These are phyloP conservation scores for Boleophthalmus pectinirostris DNA, from an alignment of 2,113 vertebrate species.

Conservation along the genomic window DNA sequence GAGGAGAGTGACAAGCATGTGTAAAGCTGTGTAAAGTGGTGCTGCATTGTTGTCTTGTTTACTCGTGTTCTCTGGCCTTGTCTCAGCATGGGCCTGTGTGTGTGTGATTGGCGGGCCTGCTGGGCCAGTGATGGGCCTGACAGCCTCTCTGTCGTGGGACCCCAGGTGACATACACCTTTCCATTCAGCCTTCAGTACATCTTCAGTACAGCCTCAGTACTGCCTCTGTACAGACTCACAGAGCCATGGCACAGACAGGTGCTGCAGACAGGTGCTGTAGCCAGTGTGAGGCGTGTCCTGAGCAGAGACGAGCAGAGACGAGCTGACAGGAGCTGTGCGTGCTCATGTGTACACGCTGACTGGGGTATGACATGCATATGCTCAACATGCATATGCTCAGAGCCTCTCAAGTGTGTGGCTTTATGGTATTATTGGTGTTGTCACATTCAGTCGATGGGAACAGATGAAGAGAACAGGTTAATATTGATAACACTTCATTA, in stretches of 20 bases:
- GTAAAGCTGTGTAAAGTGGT: conserved; percentile 62
- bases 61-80: conserved; percentile 56
- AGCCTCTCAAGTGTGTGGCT: conserved; percentile 36
- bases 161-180: conserved; percentile 62
- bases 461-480: conserved; percentile 44
- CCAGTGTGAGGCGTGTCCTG: conserved; percentile 60
- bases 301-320: conserved; percentile 70
- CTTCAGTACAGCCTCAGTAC: conserved; percentile 32
- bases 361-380: conserved; percentile 57
- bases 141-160: conserved; percentile 61
- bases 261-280: conserved; percentile 51
- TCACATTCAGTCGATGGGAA: conserved; percentile 43
- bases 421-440: conserved; percentile 50
- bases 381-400: conserved; percentile 53
- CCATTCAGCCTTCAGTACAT: conserved; percentile 40
- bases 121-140: conserved; percentile 67
- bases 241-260: conserved; percentile 62
- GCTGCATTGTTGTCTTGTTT: conserved; percentile 61
- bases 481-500: conserved; percentile 60
- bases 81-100: conserved; percentile 42
- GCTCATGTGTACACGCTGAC: conserved; percentile 23
- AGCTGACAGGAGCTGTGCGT: conserved; percentile 65
- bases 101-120: conserved; percentile 66
- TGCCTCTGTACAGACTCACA: conserved; percentile 47
- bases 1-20: conserved; percentile 60